phyloP scores from a whole-genome alignment of 2,797 vertebrate genomes.

The Antennarius maculatus region DNA sequence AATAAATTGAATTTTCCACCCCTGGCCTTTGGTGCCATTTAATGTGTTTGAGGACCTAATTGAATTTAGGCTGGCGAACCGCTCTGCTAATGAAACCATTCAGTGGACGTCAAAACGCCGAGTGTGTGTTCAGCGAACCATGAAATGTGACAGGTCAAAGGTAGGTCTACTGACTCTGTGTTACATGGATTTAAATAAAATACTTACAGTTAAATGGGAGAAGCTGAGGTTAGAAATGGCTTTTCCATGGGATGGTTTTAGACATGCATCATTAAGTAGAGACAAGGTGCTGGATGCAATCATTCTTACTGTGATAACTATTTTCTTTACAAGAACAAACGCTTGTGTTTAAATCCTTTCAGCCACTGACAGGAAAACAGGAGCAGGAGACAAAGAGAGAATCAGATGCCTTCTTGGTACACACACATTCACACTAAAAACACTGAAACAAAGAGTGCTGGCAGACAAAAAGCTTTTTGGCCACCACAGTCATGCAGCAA shows the following conservation, averaged over 20 bases:
- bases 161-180: constrained; percentile 38
- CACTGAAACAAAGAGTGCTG: constrained; percentile 76
- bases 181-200: constrained; percentile 37
- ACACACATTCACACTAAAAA: constrained; percentile 66
- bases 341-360: constrained; percentile 35
- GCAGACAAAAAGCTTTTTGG: constrained; percentile 75
- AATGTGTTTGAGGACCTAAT: constrained; percentile 74
- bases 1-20: constrained; percentile 82
- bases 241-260: constrained; percentile 3
- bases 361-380: constrained; percentile 23
- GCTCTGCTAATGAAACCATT: constrained; percentile 71
- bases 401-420: constrained; percentile 53
- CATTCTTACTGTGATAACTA: constrained; percentile 36
- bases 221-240: background rate
- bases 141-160: constrained; percentile 57
- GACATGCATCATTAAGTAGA: constrained; percentile 5
- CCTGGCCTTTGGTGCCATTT: constrained; percentile 63
- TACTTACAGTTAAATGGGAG: constrained; percentile 11
- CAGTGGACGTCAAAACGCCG: constrained; percentile 46
- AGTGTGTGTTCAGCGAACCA: constrained; percentile 39
- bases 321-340: constrained; percentile 42
- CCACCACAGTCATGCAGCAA: constrained; percentile 58
- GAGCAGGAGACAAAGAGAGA: constrained; percentile 35
- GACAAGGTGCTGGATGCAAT: constrained; percentile 16
- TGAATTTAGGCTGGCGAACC: constrained; percentile 69